A percentile compares a stretch with the other conserved stretches of the same genome.
These are phyloP conservation scores for Cecropterus lyciades DNA, from an alignment of 1,140 invertebrate species.

Conservation along the genomic window DNA sequence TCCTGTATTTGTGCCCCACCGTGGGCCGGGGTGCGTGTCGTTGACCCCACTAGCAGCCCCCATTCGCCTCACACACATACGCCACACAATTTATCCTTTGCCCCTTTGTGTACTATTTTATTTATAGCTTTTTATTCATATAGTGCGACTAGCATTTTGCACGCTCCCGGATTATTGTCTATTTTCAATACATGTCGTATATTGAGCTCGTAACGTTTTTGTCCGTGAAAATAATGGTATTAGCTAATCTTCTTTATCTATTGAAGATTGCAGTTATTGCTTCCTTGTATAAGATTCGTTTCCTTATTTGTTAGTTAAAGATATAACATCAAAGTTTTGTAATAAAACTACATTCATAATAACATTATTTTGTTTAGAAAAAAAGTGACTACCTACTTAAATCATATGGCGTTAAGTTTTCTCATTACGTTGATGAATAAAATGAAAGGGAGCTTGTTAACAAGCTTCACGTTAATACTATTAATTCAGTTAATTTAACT, in stretches of 20 bases:
- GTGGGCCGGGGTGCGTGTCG: slow-evolving; percentile 75
- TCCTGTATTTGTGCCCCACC: slow-evolving; percentile 74
- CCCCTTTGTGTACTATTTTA: slow-evolving; percentile 69
- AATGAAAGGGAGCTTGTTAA: background rate
- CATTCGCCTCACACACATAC: slow-evolving; percentile 63
- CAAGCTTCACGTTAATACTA: slow-evolving; percentile 5
- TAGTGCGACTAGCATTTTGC: slow-evolving; percentile 49
- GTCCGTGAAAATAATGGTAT: slow-evolving; percentile 15
- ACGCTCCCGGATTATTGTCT: slow-evolving; percentile 51
- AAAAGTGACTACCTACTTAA: background rate
- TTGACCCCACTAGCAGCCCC: slow-evolving; percentile 77
- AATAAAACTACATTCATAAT: slow-evolving; percentile 1
- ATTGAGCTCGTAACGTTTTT: background rate
- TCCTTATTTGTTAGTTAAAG: no score
- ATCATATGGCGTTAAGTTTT: background rate
- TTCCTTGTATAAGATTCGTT: background rate
- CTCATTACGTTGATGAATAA: slow-evolving; percentile 6
- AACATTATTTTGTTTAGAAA: slow-evolving; percentile 5
- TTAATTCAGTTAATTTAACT: background rate
- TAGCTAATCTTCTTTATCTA: slow-evolving; percentile 7
- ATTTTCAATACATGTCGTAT: slow-evolving; percentile 16
- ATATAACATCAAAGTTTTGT: no score
- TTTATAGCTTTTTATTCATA: slow-evolving; percentile 68
- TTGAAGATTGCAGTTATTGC: slow-evolving; percentile 6
- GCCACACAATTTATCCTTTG: slow-evolving; percentile 70